phyloP scores from a whole-genome alignment of 2,888 invertebrate genomes.

The Lymantria monacha region DNA sequence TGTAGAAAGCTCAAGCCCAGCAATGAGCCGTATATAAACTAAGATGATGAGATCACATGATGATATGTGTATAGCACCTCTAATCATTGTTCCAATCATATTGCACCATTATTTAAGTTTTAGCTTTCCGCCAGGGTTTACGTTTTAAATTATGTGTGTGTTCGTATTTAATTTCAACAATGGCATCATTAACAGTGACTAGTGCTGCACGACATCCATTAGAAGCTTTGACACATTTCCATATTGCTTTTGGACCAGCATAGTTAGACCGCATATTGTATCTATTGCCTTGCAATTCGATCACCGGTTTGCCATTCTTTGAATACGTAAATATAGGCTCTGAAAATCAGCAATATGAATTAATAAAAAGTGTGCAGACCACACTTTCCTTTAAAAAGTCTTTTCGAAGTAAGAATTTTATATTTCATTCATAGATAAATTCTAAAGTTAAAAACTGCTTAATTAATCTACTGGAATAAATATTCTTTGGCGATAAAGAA shows the following conservation, averaged over 20 bases:
- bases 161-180: slow-evolving; percentile 27
- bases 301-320: slow-evolving; percentile 43
- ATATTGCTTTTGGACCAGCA: slow-evolving; percentile 36
- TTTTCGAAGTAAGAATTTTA: too few relatives aligned
- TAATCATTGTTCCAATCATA: too few relatives aligned
- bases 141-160: not conserved
- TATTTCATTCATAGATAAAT: too few relatives aligned
- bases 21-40: too few relatives aligned
- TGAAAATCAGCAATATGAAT: not conserved
- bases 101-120: too few relatives aligned
- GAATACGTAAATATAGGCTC: slow-evolving; percentile 14
- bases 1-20: too few relatives aligned
- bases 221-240: slow-evolving; percentile 48
- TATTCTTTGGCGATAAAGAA: too few relatives aligned
- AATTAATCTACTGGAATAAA: too few relatives aligned
- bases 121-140: too few relatives aligned
- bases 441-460: too few relatives aligned
- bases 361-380: not conserved
- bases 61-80: too few relatives aligned
- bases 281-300: slow-evolving; percentile 42
- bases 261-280: slow-evolving; percentile 44
- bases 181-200: slow-evolving; percentile 38
- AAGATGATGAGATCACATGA: too few relatives aligned
- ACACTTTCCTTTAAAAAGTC: not conserved
- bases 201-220: slow-evolving; percentile 46